phyloP scores from a whole-genome alignment of 2,797 vertebrate species.

The Scomberomorus guttatus region DNA sequence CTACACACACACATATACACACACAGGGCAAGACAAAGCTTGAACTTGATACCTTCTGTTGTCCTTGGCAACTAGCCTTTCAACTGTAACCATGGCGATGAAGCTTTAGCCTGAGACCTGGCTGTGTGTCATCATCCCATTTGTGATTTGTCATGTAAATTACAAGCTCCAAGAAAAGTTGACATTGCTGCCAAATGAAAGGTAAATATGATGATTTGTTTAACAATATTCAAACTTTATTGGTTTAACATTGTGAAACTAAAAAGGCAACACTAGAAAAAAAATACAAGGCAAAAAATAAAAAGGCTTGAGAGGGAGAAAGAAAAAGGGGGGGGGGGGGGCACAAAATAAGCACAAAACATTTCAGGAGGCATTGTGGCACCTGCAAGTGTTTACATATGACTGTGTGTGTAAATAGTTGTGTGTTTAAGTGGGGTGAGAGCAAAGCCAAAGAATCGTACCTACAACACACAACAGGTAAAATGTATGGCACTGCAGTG shows the following conservation, averaged over 20 bases:
- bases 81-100: slow-evolving; percentile 62
- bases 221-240: slow-evolving; percentile 86
- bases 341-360: slow-evolving; percentile 61
- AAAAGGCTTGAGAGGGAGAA: slow-evolving; percentile 40
- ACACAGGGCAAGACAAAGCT: slow-evolving; percentile 28
- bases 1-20: neutral
- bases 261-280: slow-evolving; percentile 82
- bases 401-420: slow-evolving; percentile 44
- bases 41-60: slow-evolving; percentile 63
- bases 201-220: slow-evolving; percentile 51
- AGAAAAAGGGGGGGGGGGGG: slow-evolving; percentile 8
- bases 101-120: slow-evolving; percentile 23
- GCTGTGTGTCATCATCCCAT: slow-evolving; percentile 24
- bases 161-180: slow-evolving; percentile 17
- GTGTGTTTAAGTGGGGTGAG: slow-evolving; percentile 28
- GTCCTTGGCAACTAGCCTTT: slow-evolving; percentile 51
- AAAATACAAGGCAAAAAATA: slow-evolving; percentile 64
- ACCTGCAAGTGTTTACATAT: slow-evolving; percentile 59
- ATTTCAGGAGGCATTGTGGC: slow-evolving; percentile 65
- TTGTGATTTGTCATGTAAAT: slow-evolving; percentile 66
- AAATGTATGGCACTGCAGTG: slow-evolving; percentile 45
- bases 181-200: slow-evolving; percentile 23
- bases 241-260: slow-evolving; percentile 85
- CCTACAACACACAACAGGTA: slow-evolving; percentile 47
- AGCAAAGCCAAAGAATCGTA: slow-evolving; percentile 55